phyloP scores from a whole-genome alignment of 2,113 vertebrate genomes.

The Ramphastos sulfuratus region DNA sequence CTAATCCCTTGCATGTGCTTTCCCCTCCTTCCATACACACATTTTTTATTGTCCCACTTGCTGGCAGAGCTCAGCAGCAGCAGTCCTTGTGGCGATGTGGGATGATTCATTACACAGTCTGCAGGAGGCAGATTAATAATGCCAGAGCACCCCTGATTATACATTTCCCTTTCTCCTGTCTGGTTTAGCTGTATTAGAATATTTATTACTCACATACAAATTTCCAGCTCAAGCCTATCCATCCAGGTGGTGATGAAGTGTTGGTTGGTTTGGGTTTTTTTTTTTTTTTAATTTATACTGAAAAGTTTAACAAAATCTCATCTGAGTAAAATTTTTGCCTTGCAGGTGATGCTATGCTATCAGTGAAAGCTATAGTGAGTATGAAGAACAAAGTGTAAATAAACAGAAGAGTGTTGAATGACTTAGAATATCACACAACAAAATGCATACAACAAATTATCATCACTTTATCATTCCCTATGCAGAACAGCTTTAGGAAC shows the following conservation, averaged over 20 bases:
- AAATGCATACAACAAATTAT: neutral
- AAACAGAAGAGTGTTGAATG: neutral
- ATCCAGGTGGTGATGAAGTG: neutral
- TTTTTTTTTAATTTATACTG: conserved; percentile 38
- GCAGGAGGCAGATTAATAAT: conserved; percentile 42
- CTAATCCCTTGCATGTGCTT: neutral
- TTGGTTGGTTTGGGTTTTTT: conserved; percentile 31
- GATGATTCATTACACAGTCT: conserved; percentile 31
- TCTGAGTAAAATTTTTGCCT: neutral
- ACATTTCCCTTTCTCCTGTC: conserved; percentile 36
- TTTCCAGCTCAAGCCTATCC: conserved; percentile 14
- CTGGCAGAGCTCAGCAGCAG: neutral
- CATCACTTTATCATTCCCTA: neutral
- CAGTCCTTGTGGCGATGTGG: neutral
- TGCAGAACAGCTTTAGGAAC: neutral
- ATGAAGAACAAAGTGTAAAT: neutral
- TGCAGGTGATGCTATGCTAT: conserved; percentile 12
- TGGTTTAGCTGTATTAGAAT: conserved; percentile 22
- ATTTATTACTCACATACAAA: neutral
- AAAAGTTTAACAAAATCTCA: neutral
- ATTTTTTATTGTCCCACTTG: neutral
- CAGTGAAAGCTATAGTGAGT: conserved; percentile 22
- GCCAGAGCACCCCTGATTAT: conserved; percentile 6
- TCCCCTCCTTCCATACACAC: neutral
- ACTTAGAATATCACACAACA: neutral